phyloP scores from a whole-genome alignment of 2,888 invertebrate genomes.

The Hirudinaria manillensis region DNA sequence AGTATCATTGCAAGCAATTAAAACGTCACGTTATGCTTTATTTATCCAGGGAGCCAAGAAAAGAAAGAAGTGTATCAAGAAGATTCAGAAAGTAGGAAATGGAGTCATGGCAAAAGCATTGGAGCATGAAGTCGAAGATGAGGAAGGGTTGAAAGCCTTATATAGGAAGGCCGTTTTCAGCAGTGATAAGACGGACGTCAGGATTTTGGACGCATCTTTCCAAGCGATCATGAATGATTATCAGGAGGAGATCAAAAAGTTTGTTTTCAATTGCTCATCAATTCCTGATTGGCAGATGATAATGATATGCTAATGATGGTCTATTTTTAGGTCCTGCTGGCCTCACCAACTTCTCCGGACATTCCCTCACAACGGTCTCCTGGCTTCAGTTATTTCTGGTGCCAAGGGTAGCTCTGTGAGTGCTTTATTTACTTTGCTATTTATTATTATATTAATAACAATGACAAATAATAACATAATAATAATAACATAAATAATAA shows the following conservation, averaged over 20 bases:
- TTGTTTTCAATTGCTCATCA: background rate
- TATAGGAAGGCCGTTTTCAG: slow-evolving; percentile 60
- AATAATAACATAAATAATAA: no score
- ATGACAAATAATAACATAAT: no score
- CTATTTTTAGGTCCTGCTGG: slow-evolving; percentile 64
- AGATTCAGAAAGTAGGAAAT: slow-evolving; percentile 63
- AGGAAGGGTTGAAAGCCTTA: slow-evolving; percentile 9
- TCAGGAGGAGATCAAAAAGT: slow-evolving; percentile 70
- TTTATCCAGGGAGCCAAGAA: slow-evolving; percentile 63
- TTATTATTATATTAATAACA: no score
- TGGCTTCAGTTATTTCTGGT: slow-evolving; percentile 94
- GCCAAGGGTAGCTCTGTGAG: slow-evolving; percentile 90
- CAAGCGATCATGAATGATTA: slow-evolving; percentile 70
- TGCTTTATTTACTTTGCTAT: slow-evolving; percentile 22
- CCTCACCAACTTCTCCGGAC: slow-evolving; percentile 74
- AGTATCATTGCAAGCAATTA: no score
- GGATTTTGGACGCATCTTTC: slow-evolving; percentile 73
- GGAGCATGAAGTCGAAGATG: slow-evolving; percentile 56
- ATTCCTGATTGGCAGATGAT: background rate
- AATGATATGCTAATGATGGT: background rate
- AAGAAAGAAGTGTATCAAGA: slow-evolving; percentile 61
- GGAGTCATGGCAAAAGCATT: slow-evolving; percentile 67
- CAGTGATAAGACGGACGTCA: slow-evolving; percentile 64
- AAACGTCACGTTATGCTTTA: background rate
- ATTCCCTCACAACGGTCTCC: slow-evolving; percentile 92